A percentile compares a stretch with the other conserved stretches of the same genome.
Evolutionary conservation across 1,140 invertebrate genomes (phyloP).

Genomic region (Drosophila equinoxialis): DNA sequence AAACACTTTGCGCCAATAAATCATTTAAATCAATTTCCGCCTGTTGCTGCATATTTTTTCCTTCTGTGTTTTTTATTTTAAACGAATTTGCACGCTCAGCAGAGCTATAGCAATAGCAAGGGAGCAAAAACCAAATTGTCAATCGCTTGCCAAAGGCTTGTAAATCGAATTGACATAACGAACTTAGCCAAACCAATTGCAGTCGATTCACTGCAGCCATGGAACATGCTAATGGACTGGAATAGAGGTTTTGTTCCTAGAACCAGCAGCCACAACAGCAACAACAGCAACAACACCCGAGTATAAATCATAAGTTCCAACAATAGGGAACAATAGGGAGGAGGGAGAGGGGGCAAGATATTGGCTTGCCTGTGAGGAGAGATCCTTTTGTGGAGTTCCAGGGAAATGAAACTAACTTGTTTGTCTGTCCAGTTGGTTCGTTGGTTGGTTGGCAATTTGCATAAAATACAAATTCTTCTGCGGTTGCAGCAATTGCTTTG

Average conservation of each 20-base stretch:
- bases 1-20: conserved; percentile 64
- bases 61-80: conserved; percentile 25
- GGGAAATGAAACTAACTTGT: conserved; percentile 40
- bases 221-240: conserved; percentile 31
- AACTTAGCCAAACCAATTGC: conserved; percentile 51
- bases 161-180: conserved; percentile 78
- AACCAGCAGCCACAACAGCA: conserved; percentile 29
- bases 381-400: conserved; percentile 46
- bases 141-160: conserved; percentile 73
- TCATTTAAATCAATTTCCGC: conserved; percentile 80
- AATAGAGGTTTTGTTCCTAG: conserved; percentile 38
- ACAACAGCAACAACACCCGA: conserved; percentile 37
- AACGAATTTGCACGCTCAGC: conserved; percentile 44
- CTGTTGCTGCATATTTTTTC: conserved; percentile 44
- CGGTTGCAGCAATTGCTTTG: conserved; percentile 30
- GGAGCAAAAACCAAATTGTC: conserved; percentile 63
- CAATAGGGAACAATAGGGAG: conserved; percentile 59
- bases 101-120: conserved; percentile 3
- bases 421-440: conserved; percentile 12
- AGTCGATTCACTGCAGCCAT: conserved; percentile 18
- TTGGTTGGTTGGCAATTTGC: conserved; percentile 53
- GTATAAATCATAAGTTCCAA: conserved; percentile 65
- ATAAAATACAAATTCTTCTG: conserved; percentile 75
- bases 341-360: neutral
- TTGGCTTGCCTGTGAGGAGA: neutral